Evolutionary conservation across 2,797 vertebrate genomes (phyloP).

Genomic region (Stomatorhinus walkeri): DNA sequence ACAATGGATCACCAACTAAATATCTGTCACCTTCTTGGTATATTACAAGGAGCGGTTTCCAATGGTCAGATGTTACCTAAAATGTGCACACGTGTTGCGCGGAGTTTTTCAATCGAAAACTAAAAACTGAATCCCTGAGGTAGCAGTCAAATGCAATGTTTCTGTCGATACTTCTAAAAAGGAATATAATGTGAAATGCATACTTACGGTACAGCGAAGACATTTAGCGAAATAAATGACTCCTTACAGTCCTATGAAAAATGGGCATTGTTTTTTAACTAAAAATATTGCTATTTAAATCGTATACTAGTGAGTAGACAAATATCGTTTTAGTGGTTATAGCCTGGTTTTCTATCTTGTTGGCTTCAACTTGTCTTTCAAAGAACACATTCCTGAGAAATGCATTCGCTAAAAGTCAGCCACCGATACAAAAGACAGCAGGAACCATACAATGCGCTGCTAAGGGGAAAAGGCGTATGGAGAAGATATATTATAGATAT

Average conservation of each 20-base stretch:
- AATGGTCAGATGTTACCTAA: background rate
- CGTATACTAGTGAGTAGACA: background rate
- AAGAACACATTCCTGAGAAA: background rate
- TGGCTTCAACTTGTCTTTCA: background rate
- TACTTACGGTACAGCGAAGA: background rate
- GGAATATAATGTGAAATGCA: background rate
- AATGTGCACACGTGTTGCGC: background rate
- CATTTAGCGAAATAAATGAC: background rate
- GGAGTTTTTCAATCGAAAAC: background rate
- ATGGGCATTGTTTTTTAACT: slow-evolving; percentile 40
- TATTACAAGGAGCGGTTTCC: background rate
- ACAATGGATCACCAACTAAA: background rate
- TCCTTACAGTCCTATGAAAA: background rate
- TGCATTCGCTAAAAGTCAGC: background rate
- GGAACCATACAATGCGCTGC: background rate
- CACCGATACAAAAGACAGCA: background rate
- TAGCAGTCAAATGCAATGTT: background rate
- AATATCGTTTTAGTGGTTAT: background rate
- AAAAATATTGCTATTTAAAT: slow-evolving; percentile 12
- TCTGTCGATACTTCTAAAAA: background rate
- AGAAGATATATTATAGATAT: background rate
- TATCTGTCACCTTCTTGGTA: background rate
- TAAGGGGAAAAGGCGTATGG: background rate
- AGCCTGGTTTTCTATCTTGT: background rate
- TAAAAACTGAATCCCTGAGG: background rate